Evolutionary conservation across 2,888 invertebrate species (phyloP).

Genomic region (Protonemura montana): DNA sequence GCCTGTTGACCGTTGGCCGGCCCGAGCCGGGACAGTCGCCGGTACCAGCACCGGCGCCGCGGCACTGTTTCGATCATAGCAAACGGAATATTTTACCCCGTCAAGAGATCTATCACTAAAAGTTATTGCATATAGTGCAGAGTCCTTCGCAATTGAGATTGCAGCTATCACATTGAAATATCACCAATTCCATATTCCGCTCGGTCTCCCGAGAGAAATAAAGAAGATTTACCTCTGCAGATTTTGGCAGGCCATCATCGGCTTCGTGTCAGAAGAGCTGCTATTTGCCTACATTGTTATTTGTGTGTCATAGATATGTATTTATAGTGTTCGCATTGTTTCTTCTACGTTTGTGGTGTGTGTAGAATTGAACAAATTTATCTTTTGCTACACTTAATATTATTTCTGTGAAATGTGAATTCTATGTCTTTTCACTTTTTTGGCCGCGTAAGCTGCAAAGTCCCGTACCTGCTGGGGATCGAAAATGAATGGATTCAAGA

Average conservation of each 20-base stretch:
- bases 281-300: not conserved
- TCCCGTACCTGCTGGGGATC: no score
- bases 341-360: no score
- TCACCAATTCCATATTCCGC: not conserved
- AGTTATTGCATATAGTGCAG: slow-evolving; percentile 7
- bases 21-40: not conserved
- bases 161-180: not conserved
- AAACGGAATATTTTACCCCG: not conserved
- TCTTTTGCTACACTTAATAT: no score
- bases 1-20: not conserved
- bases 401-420: no score
- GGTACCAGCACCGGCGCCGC: not conserved
- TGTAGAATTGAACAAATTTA: no score
- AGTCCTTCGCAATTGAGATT: not conserved
- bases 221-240: not conserved
- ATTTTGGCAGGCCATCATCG: not conserved
- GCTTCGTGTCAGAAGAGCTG: not conserved
- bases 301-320: not conserved
- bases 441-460: no score
- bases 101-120: not conserved
- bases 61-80: not conserved
- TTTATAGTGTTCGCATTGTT: no score
- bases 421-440: no score
- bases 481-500: no score
- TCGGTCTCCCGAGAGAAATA: not conserved